phyloP scores from a whole-genome alignment of 2,113 vertebrate species.

The Labeo catla region DNA sequence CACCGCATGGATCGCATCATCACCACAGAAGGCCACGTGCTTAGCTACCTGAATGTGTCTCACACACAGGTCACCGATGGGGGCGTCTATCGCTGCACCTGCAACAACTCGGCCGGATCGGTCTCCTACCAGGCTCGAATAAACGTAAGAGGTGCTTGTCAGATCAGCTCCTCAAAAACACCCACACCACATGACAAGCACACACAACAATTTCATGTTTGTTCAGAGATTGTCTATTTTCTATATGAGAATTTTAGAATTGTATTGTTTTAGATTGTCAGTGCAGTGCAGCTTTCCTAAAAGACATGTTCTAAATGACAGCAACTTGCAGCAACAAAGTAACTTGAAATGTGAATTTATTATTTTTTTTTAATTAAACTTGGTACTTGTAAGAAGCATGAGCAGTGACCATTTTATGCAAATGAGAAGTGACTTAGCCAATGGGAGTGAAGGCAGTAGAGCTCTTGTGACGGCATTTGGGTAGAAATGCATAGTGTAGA shows the following conservation, averaged over 20 bases:
- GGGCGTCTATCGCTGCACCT: conserved; percentile 95
- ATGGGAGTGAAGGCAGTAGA: not conserved
- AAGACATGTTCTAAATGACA: not conserved
- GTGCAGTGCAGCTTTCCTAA: not conserved
- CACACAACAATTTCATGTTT: conserved; percentile 43
- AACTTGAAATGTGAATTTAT: not conserved
- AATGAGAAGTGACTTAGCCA: not conserved
- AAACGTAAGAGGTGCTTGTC: conserved; percentile 99
- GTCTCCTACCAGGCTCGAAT: conserved; percentile 99
- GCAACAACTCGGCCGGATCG: conserved; percentile 98
- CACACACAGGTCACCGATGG: conserved; percentile 95
- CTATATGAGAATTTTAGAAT: not conserved
- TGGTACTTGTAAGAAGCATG: not conserved
- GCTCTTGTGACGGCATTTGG: not conserved
- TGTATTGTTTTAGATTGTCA: not conserved
- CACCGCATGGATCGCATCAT: conserved; percentile 94
- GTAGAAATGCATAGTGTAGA: not conserved
- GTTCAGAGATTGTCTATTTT: not conserved
- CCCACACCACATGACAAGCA: conserved; percentile 68
- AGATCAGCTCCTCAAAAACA: conserved; percentile 96
- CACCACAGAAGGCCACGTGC: conserved; percentile 90
- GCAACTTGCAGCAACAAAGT: not conserved
- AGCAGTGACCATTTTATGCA: not conserved
- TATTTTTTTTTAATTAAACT: not conserved
- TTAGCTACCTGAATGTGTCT: conserved; percentile 97